phyloP scores from a whole-genome alignment of 2,888 invertebrate species.

The Bimastos eiseni region DNA sequence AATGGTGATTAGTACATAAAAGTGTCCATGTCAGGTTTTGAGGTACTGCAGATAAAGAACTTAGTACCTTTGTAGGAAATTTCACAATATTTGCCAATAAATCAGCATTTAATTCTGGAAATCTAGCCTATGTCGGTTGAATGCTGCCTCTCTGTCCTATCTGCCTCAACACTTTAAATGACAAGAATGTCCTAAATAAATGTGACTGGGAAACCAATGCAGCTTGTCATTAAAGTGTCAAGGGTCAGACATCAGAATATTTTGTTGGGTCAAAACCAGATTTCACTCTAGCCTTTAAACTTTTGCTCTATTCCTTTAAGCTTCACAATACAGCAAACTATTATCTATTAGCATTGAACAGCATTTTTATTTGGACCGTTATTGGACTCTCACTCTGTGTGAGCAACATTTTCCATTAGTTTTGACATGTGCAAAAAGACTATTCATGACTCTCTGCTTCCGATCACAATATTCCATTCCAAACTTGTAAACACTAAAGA shows the following conservation, averaged over 20 bases:
- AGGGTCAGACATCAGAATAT: too few relatives aligned
- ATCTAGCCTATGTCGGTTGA: not conserved
- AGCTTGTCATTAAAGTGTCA: not conserved
- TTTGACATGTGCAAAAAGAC: not conserved
- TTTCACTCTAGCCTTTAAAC: too few relatives aligned
- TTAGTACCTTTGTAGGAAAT: not conserved
- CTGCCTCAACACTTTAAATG: not conserved
- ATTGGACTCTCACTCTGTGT: too few relatives aligned
- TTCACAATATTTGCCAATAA: not conserved
- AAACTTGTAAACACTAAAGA: not conserved
- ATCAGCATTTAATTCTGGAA: not conserved
- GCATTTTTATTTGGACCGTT: too few relatives aligned
- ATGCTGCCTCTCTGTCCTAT: not conserved
- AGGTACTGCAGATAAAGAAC: not conserved
- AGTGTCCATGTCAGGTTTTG: not conserved
- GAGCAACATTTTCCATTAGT: not conserved
- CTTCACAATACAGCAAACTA: too few relatives aligned
- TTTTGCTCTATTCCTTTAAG: too few relatives aligned
- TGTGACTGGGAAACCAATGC: not conserved
- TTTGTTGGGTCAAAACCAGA: too few relatives aligned
- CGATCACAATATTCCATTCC: not conserved
- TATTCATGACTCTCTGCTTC: not conserved
- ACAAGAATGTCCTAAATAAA: not conserved
- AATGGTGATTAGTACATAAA: not conserved
- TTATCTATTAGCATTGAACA: too few relatives aligned